A percentile compares a stretch with the other conserved stretches of the same genome.
Conservation (phyloP, 1,140 invertebrate genomes). For the Steinernema khuongi region DNA sequence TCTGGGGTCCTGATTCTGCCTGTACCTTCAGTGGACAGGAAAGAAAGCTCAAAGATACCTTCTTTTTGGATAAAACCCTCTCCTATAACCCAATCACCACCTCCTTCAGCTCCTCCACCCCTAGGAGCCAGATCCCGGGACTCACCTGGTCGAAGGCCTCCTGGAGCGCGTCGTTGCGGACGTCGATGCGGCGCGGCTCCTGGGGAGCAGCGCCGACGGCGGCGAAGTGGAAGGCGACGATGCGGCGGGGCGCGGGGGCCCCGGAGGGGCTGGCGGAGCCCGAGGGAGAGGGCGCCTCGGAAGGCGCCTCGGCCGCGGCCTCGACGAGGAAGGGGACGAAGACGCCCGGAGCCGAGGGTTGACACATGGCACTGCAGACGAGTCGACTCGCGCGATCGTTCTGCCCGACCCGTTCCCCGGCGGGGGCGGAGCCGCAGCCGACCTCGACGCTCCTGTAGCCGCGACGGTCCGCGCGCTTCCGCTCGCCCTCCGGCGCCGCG, state of each 20-base stretch:
- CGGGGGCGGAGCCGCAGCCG: background rate
- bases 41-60: too few species aligned
- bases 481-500: background rate
- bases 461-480: background rate
- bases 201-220: background rate
- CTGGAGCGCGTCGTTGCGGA: background rate
- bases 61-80: too few species aligned
- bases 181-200: background rate
- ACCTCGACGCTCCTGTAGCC: background rate
- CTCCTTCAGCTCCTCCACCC: background rate
- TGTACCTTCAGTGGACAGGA: too few species aligned
- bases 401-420: background rate
- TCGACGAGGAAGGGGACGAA: background rate
- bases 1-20: too few species aligned
- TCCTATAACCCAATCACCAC: too few species aligned
- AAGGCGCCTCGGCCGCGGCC: background rate
- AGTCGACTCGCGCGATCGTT: background rate
- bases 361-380: background rate
- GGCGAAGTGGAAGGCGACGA: background rate
- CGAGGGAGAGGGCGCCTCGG: background rate
- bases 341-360: background rate
- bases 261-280: background rate
- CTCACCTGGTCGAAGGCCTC: background rate
- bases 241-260: background rate
- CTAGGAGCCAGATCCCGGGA: background rate